phyloP scores from a whole-genome alignment of 2,113 vertebrate genomes.

The Ginglymostoma cirratum region DNA sequence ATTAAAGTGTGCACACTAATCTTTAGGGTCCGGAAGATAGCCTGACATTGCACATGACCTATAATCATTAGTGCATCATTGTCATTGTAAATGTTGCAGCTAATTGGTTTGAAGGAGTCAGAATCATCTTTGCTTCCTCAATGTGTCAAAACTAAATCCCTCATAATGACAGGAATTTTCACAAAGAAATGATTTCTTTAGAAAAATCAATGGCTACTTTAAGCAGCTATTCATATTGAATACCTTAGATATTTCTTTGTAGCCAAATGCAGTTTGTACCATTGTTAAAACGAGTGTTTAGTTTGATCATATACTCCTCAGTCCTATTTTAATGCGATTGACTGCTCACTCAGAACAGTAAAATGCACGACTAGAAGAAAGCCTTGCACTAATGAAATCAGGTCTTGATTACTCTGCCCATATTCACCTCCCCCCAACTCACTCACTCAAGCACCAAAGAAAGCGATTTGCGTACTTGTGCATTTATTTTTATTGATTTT shows the following conservation, averaged over 20 bases:
- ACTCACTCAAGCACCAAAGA: background rate
- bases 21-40: background rate
- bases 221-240: background rate
- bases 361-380: background rate
- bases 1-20: background rate
- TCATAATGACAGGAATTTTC: background rate
- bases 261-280: background rate
- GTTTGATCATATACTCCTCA: background rate
- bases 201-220: background rate
- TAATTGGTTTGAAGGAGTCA: constrained; percentile 7
- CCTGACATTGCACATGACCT: background rate
- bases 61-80: background rate
- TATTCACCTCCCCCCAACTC: background rate
- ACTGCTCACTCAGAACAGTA: background rate
- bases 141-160: background rate
- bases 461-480: background rate
- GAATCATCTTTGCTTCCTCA: background rate
- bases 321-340: background rate
- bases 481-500: constrained; percentile 28
- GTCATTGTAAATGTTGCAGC: background rate
- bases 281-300: background rate
- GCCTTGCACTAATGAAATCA: constrained; percentile 1
- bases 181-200: background rate
- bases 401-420: background rate
- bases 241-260: background rate